A percentile compares a stretch with the other conserved stretches of the same genome.
phyloP scores from a whole-genome alignment of 2,797 vertebrate species.

The Sebastes kiyomatsui region DNA sequence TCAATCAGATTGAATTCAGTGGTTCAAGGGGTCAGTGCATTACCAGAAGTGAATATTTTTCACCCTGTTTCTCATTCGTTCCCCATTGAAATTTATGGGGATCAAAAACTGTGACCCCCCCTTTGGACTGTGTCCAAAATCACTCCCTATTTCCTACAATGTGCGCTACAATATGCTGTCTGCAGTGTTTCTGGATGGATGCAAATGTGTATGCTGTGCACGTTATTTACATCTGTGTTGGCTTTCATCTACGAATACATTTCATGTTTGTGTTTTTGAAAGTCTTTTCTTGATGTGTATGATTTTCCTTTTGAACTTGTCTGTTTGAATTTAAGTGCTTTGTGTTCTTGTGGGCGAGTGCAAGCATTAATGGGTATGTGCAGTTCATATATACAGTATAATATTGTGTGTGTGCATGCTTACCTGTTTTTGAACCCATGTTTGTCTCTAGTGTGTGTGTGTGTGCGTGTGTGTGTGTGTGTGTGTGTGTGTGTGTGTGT shows the following conservation, averaged over 20 bases:
- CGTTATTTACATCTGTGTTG: not conserved
- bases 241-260: slow-evolving; percentile 15
- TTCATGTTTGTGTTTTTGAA: not conserved
- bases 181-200: not conserved
- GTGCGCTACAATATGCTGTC: too few relatives aligned
- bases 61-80: too few relatives aligned
- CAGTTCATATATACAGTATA: not conserved
- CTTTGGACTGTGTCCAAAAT: not conserved
- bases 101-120: too few relatives aligned
- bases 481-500: slow-evolving; percentile 8
- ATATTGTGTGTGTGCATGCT: not conserved
- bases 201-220: not conserved
- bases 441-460: not conserved
- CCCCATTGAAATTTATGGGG: too few relatives aligned
- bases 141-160: not conserved
- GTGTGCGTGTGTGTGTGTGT: slow-evolving; percentile 8
- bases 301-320: slow-evolving; percentile 15
- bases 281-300: not conserved
- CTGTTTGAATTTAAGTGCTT: not conserved
- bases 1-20: not conserved
- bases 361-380: not conserved
- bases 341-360: not conserved
- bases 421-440: not conserved
- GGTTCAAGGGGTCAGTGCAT: not conserved
- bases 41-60: not conserved